These are phyloP conservation scores for Saimiri boliviensis DNA, from an alignment of 2,113 vertebrate genomes.

Conservation along the genomic window DNA sequence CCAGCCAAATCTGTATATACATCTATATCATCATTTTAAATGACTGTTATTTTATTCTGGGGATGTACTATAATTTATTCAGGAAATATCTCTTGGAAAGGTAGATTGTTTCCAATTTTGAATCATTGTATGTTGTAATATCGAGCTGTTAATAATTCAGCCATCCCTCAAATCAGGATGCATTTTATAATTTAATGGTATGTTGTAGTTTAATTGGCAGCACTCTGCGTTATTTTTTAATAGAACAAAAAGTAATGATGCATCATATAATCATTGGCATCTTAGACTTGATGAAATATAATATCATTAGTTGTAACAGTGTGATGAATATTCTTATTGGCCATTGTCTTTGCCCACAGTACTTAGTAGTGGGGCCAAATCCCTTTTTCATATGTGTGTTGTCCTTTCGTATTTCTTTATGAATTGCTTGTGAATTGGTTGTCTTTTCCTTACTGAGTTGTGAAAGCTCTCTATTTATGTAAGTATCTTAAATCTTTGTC, in stretches of 20 bases:
- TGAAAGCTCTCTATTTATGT: background rate
- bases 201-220: background rate
- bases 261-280: background rate
- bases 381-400: background rate
- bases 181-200: background rate
- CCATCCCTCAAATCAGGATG: background rate
- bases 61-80: background rate
- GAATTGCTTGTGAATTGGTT: background rate
- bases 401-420: background rate
- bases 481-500: background rate
- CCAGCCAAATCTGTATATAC: background rate
- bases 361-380: background rate
- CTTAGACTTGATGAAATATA: background rate
- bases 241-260: background rate
- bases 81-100: slow-evolving; percentile 23
- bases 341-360: background rate
- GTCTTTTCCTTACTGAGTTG: slow-evolving; percentile 28
- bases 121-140: background rate
- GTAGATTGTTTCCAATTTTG: slow-evolving; percentile 18
- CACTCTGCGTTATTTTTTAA: background rate
- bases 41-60: background rate
- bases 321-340: background rate
- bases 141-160: background rate
- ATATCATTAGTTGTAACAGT: background rate
- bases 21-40: background rate